These are phyloP conservation scores for Cremastinae sp. DNA, from an alignment of 2,888 invertebrate genomes.

Conservation along the genomic window DNA sequence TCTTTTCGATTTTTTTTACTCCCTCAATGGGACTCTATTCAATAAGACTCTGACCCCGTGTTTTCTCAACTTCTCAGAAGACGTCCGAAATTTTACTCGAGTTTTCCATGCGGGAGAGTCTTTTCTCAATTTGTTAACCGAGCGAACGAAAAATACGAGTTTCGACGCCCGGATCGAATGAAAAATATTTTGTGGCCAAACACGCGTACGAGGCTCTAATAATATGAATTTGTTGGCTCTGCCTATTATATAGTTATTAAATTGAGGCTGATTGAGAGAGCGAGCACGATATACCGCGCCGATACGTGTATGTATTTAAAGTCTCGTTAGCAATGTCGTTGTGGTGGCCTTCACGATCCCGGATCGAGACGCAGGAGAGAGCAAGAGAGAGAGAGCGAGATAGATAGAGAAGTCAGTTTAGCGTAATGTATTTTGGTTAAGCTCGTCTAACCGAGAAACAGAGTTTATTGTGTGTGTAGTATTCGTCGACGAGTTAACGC, in stretches of 20 bases:
- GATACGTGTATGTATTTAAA: slow-evolving; percentile 4
- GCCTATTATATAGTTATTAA: slow-evolving; percentile 57
- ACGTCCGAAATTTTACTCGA: slow-evolving; percentile 1
- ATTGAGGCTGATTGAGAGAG: slow-evolving; percentile 53
- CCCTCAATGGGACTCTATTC: slow-evolving; percentile 78
- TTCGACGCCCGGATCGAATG: slow-evolving; percentile 12
- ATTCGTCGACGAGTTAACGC: slow-evolving; percentile 76
- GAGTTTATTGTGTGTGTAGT: slow-evolving; percentile 58
- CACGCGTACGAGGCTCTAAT: slow-evolving; percentile 29
- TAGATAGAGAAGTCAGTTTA: slow-evolving; percentile 54
- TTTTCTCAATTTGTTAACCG: too few species aligned
- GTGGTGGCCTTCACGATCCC: slow-evolving; percentile 54
- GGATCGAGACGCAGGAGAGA: slow-evolving; percentile 44
- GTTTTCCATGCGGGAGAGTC: slow-evolving; percentile 14
- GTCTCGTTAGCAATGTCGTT: slow-evolving; percentile 12
- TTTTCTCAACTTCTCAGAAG: neutral
- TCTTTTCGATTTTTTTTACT: slow-evolving; percentile 70
- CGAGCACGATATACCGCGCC: slow-evolving; percentile 30
- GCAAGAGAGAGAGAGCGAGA: too few species aligned
- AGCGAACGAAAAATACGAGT: neutral
- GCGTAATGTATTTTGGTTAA: slow-evolving; percentile 76
- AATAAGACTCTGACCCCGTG: slow-evolving; percentile 72
- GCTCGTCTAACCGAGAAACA: slow-evolving; percentile 70
- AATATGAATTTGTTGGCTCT: slow-evolving; percentile 55
- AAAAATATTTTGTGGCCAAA: slow-evolving; percentile 16